A percentile compares a stretch with the other conserved stretches of the same genome.
Evolutionary conservation across 2,113 vertebrate species (phyloP).

Genomic region (Lasiurus cinereus): DNA sequence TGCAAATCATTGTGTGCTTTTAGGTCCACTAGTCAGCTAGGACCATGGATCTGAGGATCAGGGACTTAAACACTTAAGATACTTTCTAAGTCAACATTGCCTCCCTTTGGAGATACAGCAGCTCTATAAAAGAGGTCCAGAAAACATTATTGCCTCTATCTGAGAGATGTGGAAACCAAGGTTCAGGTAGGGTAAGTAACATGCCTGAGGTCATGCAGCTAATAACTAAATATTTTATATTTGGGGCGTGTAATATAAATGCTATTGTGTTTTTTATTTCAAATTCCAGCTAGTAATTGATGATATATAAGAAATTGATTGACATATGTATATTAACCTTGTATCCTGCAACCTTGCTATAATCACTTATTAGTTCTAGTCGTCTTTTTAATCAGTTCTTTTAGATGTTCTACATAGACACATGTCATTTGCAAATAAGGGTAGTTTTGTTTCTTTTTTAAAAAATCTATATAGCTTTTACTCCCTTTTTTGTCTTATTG

Average conservation of each 20-base stretch:
- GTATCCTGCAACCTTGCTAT: not conserved
- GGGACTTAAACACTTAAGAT: not conserved
- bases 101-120: not conserved
- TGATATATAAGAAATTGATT: not conserved
- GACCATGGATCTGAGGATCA: not conserved
- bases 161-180: conserved; percentile 7
- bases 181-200: not conserved
- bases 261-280: not conserved
- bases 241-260: not conserved
- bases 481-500: conserved; percentile 14
- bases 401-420: not conserved
- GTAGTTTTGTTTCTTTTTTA: not conserved
- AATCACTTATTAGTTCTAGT: not conserved
- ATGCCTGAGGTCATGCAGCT: not conserved
- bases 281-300: not conserved
- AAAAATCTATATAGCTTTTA: not conserved
- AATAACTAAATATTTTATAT: not conserved
- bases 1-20: not conserved
- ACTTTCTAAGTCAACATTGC: not conserved
- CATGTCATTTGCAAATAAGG: not conserved
- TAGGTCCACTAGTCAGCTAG: conserved; percentile 3
- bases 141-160: not conserved
- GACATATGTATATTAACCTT: not conserved
- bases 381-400: not conserved
- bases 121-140: not conserved